Evolutionary conservation across 2,113 vertebrate genomes (phyloP).

Genomic region (Perca flavescens): DNA sequence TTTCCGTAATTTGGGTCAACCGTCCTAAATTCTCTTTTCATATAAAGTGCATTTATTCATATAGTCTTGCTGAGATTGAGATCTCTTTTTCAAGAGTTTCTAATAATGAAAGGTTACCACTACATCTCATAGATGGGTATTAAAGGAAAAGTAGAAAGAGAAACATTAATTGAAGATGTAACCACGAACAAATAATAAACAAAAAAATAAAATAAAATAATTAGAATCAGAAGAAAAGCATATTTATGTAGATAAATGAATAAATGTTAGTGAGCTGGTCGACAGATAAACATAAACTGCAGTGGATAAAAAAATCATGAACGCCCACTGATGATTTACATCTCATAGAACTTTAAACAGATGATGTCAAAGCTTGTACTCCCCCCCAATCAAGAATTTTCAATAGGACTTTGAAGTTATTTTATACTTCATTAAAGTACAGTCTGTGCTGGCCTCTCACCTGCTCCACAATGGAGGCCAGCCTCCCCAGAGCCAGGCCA

Average conservation of each 20-base stretch:
- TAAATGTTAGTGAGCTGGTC: background rate
- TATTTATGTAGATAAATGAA: background rate
- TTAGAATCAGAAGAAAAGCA: background rate
- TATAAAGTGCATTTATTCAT: background rate
- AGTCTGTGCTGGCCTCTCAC: slow-evolving; percentile 75
- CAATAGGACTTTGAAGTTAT: no score
- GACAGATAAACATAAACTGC: background rate
- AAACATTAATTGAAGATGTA: background rate
- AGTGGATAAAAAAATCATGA: background rate
- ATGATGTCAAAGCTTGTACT: background rate
- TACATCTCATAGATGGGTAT: background rate
- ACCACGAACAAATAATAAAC: background rate
- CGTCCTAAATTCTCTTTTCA: background rate
- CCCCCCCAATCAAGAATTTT: background rate
- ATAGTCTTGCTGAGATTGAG: background rate
- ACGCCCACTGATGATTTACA: background rate
- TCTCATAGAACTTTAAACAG: background rate
- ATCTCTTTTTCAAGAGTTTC: background rate
- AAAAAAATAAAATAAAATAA: background rate
- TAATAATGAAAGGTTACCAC: background rate
- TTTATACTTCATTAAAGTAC: background rate
- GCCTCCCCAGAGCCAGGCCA: slow-evolving; percentile 93
- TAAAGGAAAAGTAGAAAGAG: background rate
- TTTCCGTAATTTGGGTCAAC: background rate
- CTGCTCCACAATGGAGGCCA: slow-evolving; percentile 99